Conservation (phyloP, 2,797 vertebrate species). For the Kryptolebias ocellatus region DNA sequence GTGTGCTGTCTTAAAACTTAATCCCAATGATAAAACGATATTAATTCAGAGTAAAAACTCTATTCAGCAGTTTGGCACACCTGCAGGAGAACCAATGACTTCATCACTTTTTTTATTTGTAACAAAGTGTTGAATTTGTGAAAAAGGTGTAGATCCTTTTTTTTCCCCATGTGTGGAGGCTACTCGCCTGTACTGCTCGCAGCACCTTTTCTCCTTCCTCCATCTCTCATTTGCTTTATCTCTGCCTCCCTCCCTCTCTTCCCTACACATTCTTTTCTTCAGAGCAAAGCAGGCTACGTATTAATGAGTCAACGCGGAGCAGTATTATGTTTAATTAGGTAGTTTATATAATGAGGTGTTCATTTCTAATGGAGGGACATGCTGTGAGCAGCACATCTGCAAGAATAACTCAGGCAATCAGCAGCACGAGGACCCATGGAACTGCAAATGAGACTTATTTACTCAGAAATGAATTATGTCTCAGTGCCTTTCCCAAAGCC, state of each 20-base stretch:
- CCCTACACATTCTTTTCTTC: conserved; percentile 66
- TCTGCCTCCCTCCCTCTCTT: conserved; percentile 17
- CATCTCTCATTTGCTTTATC: conserved; percentile 58
- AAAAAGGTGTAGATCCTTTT: conserved; percentile 42
- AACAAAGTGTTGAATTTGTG: conserved; percentile 54
- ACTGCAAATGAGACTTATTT: conserved; percentile 99
- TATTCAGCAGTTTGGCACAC: conserved; percentile 42
- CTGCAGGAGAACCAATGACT: conserved; percentile 38
- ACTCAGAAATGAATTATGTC: conserved; percentile 99
- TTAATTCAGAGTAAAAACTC: conserved; percentile 22
- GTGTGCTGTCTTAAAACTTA: not conserved
- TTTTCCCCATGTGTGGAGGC: conserved; percentile 29
- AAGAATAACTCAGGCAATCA: conserved; percentile 99
- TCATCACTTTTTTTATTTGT: conserved; percentile 38
- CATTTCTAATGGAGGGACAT: conserved; percentile 98
- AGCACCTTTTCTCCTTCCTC: conserved; percentile 78
- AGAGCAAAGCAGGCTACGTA: conserved; percentile 89
- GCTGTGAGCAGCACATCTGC: conserved; percentile 99
- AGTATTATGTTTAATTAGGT: conserved; percentile 99
- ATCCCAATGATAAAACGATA: conserved; percentile 13
- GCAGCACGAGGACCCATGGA: conserved; percentile 93
- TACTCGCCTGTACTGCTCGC: conserved; percentile 76
- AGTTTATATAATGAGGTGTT: conserved; percentile 99
- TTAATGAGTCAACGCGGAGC: conserved; percentile 95
- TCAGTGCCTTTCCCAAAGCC: conserved; percentile 95